Conservation (phyloP, 2,888 invertebrate genomes). For the Hyposoter dolosus region DNA sequence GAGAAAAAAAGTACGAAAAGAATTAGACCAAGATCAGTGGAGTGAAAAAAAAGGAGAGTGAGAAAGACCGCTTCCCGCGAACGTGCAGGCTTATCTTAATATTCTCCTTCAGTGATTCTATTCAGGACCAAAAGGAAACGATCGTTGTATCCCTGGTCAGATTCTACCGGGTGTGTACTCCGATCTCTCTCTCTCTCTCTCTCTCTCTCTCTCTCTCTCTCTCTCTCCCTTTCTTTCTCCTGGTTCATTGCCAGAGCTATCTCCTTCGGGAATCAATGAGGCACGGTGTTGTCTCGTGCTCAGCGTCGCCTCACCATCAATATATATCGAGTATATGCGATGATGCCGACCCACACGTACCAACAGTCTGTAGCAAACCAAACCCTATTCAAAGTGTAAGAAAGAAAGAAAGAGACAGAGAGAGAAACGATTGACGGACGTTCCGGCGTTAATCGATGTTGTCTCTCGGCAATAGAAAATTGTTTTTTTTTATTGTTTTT, state of each 20-base stretch:
- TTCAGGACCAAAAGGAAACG: conserved; percentile 65
- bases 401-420: conserved; percentile 8
- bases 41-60: conserved; percentile 39
- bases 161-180: conserved; percentile 28
- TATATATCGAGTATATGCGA: conserved; percentile 7
- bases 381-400: neutral
- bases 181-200: neutral
- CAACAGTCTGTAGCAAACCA: conserved; percentile 30
- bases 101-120: conserved; percentile 73
- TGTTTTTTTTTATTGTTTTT: neutral
- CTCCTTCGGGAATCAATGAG: conserved; percentile 58
- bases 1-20: conserved; percentile 44
- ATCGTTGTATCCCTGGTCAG: conserved; percentile 59
- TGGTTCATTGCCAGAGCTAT: conserved; percentile 59
- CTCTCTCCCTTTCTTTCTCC: conserved; percentile 31
- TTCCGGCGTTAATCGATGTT: conserved; percentile 57
- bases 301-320: conserved; percentile 43
- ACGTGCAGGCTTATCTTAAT: conserved; percentile 72
- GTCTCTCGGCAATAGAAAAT: conserved; percentile 29
- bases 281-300: conserved; percentile 53
- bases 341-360: conserved; percentile 55
- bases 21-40: conserved; percentile 4
- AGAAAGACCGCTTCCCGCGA: conserved; percentile 44
- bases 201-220: conserved; percentile 55
- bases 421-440: conserved; percentile 59